Evolutionary conservation across 2,888 invertebrate genomes (phyloP), one percentile per base, ranked within the genome.

Genomic region (Pachymerium ferrugineum): DNA sequence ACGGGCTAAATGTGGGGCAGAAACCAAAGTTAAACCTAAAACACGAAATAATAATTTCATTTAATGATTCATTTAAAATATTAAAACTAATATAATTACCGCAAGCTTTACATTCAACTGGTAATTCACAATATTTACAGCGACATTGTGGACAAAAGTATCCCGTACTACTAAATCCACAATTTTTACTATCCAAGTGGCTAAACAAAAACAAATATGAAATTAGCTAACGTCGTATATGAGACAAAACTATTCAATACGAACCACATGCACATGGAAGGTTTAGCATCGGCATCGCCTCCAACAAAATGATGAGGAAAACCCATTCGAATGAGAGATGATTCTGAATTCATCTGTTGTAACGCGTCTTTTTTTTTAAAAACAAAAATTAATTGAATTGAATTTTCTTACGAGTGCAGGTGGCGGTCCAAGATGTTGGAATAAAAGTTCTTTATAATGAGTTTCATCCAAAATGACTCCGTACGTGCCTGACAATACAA

Each of bases 71-170:
- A 28, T 1, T 0, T 14, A 30, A 3, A 28, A 3, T n/a, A 25
- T 62, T 54, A 42, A 30, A 76, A 25, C 25, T 28, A 54, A 12
- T 29, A 31, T 19, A 80, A 81, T 79, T 77, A 84, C 85, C 94
- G 83, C 99, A 99, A 10, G 94, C 91, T 80, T 92, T 88, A 82
- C 99, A 99, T 84, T 99, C 97, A 2, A 95, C 94, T 0, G 99
- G 99, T 79, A 99, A 86, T 82, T 97, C 95, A 83, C 99, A 99
- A 84, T 98, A 98, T 85, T 97, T 96, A 84, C 94, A 93, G 79
- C 91, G 90, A 83, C 99, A 99, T 83, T 98, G 96, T 1, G 85
- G 85, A 79, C 86, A 87, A 77, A 84, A 83, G 78, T 85, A 86
- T 8, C 85, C 85, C 14, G 77, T 78, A 30, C 78, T 81, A 70